These are phyloP conservation scores for Melolontha melolontha DNA, from an alignment of 2,888 invertebrate genomes.

Conservation along the genomic window DNA sequence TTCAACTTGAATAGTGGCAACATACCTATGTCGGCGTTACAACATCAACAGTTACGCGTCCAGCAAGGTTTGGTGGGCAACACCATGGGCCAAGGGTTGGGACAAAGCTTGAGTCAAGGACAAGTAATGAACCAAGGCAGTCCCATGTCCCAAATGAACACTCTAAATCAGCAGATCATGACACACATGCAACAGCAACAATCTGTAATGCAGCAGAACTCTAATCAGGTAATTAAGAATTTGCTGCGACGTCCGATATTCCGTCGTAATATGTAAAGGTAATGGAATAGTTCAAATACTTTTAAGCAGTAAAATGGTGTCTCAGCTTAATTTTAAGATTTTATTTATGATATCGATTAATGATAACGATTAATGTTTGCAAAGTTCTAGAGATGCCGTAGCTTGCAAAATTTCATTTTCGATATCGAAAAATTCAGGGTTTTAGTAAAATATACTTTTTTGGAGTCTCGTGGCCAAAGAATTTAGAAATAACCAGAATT, in stretches of 20 bases:
- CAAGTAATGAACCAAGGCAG: constrained; percentile 58
- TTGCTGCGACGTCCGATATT: not conserved
- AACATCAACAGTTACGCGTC: constrained; percentile 50
- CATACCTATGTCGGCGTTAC: constrained; percentile 62
- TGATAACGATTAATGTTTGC: too few species aligned
- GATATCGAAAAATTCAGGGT: too few species aligned
- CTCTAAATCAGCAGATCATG: constrained; percentile 67
- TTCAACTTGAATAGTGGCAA: constrained; percentile 45
- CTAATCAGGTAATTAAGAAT: constrained; percentile 61
- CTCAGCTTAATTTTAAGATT: too few species aligned
- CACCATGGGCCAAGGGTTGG: constrained; percentile 40
- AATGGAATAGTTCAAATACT: too few species aligned
- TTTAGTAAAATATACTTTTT: too few species aligned
- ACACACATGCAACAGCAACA: constrained; percentile 68
- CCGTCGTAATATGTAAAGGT: too few species aligned
- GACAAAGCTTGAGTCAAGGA: constrained; percentile 53
- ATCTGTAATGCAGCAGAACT: constrained; percentile 66
- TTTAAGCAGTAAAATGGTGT: too few species aligned
- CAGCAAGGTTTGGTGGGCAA: constrained; percentile 44
- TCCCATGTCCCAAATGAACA: constrained; percentile 62
- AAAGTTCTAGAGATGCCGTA: too few species aligned
- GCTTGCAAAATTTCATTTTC: too few species aligned
- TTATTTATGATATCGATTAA: too few species aligned
- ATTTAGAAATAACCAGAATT: too few species aligned
- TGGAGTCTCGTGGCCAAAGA: too few species aligned